phyloP scores from a whole-genome alignment of 1,140 invertebrate genomes.

The Bombus ignitus region DNA sequence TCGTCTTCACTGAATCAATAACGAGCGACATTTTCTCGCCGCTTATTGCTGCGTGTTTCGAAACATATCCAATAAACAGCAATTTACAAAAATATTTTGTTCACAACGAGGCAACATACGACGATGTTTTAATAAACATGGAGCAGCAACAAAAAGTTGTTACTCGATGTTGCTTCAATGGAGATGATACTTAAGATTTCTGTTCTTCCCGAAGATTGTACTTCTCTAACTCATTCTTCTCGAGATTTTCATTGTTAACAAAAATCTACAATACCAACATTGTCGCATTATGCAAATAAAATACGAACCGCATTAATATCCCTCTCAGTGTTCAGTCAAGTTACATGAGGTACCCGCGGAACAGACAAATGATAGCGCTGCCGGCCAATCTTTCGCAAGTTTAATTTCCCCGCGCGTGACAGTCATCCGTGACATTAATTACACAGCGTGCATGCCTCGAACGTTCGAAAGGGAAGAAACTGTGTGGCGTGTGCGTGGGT shows the following conservation, averaged over 20 bases:
- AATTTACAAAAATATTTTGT: too few species aligned
- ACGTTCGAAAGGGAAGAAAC: neutral
- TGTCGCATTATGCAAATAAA: slow-evolving; percentile 6
- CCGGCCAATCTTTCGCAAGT: slow-evolving; percentile 33
- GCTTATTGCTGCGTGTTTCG: too few species aligned
- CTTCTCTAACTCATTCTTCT: neutral
- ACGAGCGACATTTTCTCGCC: too few species aligned
- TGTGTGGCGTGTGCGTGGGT: neutral
- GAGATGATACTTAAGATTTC: too few species aligned
- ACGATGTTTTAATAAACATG: too few species aligned
- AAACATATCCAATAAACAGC: too few species aligned
- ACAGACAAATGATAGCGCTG: slow-evolving; percentile 33
- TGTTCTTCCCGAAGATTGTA: too few species aligned
- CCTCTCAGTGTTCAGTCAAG: neutral
- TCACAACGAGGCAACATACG: too few species aligned
- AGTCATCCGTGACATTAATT: slow-evolving; percentile 34
- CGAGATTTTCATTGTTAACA: neutral
- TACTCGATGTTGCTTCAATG: too few species aligned
- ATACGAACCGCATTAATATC: slow-evolving; percentile 10
- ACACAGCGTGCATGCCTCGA: neutral
- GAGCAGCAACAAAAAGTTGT: too few species aligned
- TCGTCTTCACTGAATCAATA: too few species aligned
- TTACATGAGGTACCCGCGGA: slow-evolving; percentile 1
- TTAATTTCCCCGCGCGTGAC: slow-evolving; percentile 27
- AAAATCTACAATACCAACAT: neutral